Conservation (phyloP, 2,113 vertebrate genomes). For the Rhegmatorhina hoffmannsi region DNA sequence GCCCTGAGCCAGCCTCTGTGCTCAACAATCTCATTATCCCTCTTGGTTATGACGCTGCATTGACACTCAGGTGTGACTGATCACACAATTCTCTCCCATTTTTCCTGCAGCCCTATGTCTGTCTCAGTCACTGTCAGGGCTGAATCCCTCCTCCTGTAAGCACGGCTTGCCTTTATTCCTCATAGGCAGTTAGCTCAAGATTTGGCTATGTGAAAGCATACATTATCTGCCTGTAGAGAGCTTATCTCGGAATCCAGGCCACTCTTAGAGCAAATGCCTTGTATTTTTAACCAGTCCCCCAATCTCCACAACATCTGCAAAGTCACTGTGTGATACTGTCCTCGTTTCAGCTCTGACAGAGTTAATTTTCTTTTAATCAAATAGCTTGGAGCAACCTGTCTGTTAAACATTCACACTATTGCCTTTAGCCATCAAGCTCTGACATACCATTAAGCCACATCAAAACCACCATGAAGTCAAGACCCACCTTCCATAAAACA, state of each 20-base stretch:
- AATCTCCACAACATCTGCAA: not conserved
- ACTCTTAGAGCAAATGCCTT: not conserved
- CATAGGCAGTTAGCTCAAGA: not conserved
- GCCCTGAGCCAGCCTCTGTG: not conserved
- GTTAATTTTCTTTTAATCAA: not conserved
- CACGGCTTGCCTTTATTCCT: not conserved
- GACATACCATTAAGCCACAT: not conserved
- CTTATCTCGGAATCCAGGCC: not conserved
- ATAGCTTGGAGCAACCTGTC: not conserved
- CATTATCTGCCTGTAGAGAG: not conserved
- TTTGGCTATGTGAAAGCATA: not conserved
- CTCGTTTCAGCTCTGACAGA: not conserved
- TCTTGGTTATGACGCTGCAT: not conserved
- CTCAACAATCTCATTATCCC: not conserved
- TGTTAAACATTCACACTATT: not conserved
- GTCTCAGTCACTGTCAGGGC: not conserved
- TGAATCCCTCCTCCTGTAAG: not conserved
- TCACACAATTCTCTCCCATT: not conserved
- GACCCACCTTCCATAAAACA: not conserved
- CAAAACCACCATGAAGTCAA: not conserved
- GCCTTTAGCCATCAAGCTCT: not conserved
- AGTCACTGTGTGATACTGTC: not conserved
- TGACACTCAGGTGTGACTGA: not conserved
- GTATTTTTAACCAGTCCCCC: not conserved
- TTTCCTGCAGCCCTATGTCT: accelerated